Base-by-base conservation (phyloP, 2,888 invertebrate genomes). In the Troides aeacus region DNA sequence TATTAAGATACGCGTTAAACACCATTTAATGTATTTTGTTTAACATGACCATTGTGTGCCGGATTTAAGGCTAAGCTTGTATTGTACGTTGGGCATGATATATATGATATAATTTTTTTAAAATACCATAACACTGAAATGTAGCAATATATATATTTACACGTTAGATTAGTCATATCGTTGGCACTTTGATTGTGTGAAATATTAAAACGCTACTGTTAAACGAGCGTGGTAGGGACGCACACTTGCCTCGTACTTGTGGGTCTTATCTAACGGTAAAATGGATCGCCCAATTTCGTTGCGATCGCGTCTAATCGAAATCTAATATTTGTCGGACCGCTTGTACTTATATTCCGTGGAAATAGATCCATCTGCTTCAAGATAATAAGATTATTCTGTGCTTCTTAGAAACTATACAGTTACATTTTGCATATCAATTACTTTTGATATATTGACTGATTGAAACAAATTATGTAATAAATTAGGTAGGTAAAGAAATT, bases 291-390 rank as follows among this genome's bases (percentile, higher is more conserved):
- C 60, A 66, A 66, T 66, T 66, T 66, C 66, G n/a, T 53, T 50
- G 61, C 66, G 66, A 24, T 53, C 61, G 60, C 57, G n/a, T 46
- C 30, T 66, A 66, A 66, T 66, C 66, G 53, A 66, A 61, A 66
- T 61, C 66, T 66, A 66, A 66, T 66, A 66, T 66, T 66, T 66
- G 66, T 61, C 61, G 42, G 50, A 61, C 30, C 50, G 53, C 61
- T 61, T 66, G 53, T 66, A 66, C 53, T 50, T 23, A 50, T 61
- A 50, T 66, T 66, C 61, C 66, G 39, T 12, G 23, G 53, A 66
- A 61, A 61, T 66, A 46, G 66, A 61, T 66, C 61, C 30, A 66
- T 50, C 53, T 66, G 61, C 36, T 61, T 30, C 60, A 30, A 66
- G n/a, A 12, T 23, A 23, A 66, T 66, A 46, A 66, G 30, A 23